Base-by-base conservation (phyloP, 2,797 vertebrate species). In the Bufotes viridis region DNA sequence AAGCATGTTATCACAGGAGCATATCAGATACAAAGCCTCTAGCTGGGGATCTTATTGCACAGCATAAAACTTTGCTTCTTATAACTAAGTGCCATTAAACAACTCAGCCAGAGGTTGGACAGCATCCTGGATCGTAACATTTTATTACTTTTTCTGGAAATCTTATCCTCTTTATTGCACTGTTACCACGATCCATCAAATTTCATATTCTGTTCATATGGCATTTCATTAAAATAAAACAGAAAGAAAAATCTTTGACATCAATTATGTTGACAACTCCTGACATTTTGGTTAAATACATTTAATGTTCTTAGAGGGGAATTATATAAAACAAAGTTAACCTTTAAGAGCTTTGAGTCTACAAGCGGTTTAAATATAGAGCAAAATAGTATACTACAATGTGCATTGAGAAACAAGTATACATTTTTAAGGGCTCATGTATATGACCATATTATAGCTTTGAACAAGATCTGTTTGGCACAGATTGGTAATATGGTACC, bases 171-270 rank as follows among this genome's bases (percentile, higher is more conserved):
- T 89, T 89, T 89, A 89, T 89, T 89, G 86, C 84, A 72, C 81
- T 83, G 61, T 89, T 79, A 87, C 80, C 81, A 87, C 82, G 65
- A 89, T 89, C 85, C 88, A 89, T 89, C 88, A 89, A 89, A 89
- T 89, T 89, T 89, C 88, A 89, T 87, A 89, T 87, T 89, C 88
- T 87, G 88, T 74, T 89, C 88, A 87, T 89, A 86, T 89, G 88
- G 88, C 85, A 87, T 89, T 89, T 89, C 88, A 89, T 89, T 87
- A 89, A 89, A 89, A 89, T 89, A 86, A 78, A 89, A 89, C 84
- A 89, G 88, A 89, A 89, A 89, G 88, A 89, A 87, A 89, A 89
- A 89, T 87, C 85, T 79, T 89, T 84, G 83, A 78, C 88, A 89
- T 87, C 88, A 85, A 87, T 89, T 89, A 89, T 89, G 88, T 87